These are phyloP conservation scores for Anisognathus igniventris DNA, from an alignment of 2,797 vertebrate species.

Conservation along the genomic window DNA sequence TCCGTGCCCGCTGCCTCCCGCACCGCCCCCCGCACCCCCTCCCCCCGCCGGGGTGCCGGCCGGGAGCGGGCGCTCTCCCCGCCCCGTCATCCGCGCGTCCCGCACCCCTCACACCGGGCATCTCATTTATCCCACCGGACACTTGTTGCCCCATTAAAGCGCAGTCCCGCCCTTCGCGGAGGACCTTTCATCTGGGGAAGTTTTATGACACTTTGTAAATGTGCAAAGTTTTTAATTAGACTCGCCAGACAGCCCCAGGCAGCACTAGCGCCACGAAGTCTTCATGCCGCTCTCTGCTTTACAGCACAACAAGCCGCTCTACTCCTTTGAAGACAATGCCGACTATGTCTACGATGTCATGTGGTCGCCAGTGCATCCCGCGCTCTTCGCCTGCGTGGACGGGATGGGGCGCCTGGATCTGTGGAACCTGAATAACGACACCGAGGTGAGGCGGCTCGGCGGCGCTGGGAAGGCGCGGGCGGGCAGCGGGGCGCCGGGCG, in stretches of 20 bases:
- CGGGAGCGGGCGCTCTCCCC: not conserved
- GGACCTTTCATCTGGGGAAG: slow-evolving; percentile 90
- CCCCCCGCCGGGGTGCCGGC: not conserved
- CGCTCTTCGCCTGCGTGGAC: slow-evolving; percentile 92
- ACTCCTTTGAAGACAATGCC: slow-evolving; percentile 97
- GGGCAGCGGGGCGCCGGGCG: not conserved
- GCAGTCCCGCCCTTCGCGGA: slow-evolving; percentile 82
- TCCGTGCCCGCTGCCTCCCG: not conserved
- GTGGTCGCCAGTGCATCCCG: slow-evolving; percentile 96
- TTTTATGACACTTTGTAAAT: slow-evolving; percentile 95
- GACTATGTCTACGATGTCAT: slow-evolving; percentile 97
- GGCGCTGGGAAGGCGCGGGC: not conserved
- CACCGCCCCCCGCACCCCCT: slow-evolving; percentile 29
- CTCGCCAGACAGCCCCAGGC: slow-evolving; percentile 95
- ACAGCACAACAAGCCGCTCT: slow-evolving; percentile 97
- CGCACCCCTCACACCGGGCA: slow-evolving; percentile 13
- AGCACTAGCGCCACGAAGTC: slow-evolving; percentile 90
- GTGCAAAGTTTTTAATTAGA: slow-evolving; percentile 98
- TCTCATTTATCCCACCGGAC: slow-evolving; percentile 75
- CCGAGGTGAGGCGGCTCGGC: slow-evolving; percentile 81
- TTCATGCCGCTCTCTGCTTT: slow-evolving; percentile 78
- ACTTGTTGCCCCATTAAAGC: slow-evolving; percentile 85
- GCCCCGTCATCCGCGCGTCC: slow-evolving; percentile 5
- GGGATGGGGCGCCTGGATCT: slow-evolving; percentile 96
- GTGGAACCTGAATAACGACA: slow-evolving; percentile 98